Base-by-base conservation (phyloP, 2,797 vertebrate species). In the Crocodylus rhombifer region DNA sequence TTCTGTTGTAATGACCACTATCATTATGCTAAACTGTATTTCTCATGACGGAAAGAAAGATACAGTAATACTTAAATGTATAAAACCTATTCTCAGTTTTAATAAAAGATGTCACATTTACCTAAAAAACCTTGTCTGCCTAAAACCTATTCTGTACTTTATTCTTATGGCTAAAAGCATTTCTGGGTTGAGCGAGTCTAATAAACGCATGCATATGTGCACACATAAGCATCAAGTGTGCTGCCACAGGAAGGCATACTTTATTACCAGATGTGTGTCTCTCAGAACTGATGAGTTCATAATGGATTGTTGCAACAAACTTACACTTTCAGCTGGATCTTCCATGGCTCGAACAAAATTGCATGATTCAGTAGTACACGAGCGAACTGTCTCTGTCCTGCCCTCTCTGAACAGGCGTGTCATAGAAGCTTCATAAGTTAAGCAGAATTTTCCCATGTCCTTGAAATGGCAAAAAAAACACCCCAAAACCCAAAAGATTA, bases 341-440 rank as follows among this genome's bases (percentile, higher is more conserved):
- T 98, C 90, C 99, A 99, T 99, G 96, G 98, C 94, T 16, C 79
- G 97, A 61, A 99, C 99, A 21, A 99, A 99, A 25, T 96, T 92
- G 86, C 98, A 98, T 1, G 98, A 98, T 90, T 99, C 98, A 0
- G 91, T 14, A 4, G 99, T 99, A 93, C 99, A 99, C 0, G 99
- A 99, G 6, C 99, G 99, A 81, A 99, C 99, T 0, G 99, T 99
- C 97, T 99, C 99, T 0, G 99, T 99, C 75, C 99, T 98, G 62
- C 99, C 99, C 91, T 99, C 99, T 61, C 99, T 98, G 98, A 99
- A 99, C 85, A 99, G 95, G 21, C 99, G 99, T 0, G 99, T 99
- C 99, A 99, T 99, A 84, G 99, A 99, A 7, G 99, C 99, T 92
- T 99, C 99, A 0, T 99, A 99, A 0, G 99, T 99, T 94, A 99